phyloP scores from a whole-genome alignment of 2,113 vertebrate species.

The Hydrochoerus hydrochaeris region DNA sequence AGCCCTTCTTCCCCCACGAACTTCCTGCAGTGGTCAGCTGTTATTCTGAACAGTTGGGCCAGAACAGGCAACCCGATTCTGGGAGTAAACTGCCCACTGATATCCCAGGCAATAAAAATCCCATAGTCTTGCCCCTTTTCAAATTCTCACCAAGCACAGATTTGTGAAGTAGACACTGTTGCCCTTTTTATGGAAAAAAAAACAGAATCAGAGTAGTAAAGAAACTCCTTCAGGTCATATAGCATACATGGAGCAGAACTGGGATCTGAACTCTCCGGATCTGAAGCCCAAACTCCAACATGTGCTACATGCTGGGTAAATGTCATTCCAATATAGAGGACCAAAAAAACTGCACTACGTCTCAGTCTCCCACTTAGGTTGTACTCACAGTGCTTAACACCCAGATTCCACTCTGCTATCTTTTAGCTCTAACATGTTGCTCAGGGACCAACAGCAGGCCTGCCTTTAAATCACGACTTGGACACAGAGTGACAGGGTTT shows the following conservation, averaged over 20 bases:
- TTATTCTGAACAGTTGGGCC: background rate
- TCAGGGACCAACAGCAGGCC: background rate
- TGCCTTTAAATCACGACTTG: background rate
- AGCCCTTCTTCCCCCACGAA: background rate
- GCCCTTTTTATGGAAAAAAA: background rate
- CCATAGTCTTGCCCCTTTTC: background rate
- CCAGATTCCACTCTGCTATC: background rate
- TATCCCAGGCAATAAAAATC: background rate
- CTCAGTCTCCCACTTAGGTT: background rate
- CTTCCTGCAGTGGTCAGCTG: background rate
- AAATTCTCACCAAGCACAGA: background rate
- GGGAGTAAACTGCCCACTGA: background rate
- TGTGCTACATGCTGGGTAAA: background rate
- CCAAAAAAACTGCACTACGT: accelerated
- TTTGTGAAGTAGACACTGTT: background rate
- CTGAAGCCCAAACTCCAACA: background rate
- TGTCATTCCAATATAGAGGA: accelerated
- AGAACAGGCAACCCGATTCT: background rate
- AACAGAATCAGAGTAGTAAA: background rate
- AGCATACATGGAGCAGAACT: background rate
- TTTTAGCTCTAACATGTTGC: background rate
- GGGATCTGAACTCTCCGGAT: background rate
- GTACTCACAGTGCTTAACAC: background rate
- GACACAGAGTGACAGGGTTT: background rate
- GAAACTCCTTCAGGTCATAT: background rate